Evolutionary conservation across 2,113 vertebrate species (phyloP), one percentile per base, ranked within the genome.

Genomic region (Candoia aspera): DNA sequence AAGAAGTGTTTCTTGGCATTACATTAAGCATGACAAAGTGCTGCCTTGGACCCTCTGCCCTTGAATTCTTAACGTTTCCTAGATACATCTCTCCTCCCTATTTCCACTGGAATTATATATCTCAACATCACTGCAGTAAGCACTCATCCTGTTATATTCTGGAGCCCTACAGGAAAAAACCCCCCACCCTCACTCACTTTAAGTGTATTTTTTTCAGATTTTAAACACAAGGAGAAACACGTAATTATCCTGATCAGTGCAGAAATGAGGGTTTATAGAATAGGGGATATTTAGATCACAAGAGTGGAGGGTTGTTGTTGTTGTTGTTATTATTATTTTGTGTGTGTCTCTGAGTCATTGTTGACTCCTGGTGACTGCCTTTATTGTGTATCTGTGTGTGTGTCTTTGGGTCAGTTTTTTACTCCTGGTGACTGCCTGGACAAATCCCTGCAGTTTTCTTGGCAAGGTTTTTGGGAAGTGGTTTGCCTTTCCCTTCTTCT

Each of bases 1-100:
- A 57, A 42, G n/a, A 60, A 58, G 64, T 89, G 90, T 90, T 21
- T 58, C 55, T 57, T 84, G n/a, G 62, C 54, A 62, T 84, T 90
- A 46, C 46, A 3, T 53, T 64, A 87, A 91, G 87, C 15, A 2
- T 11, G 17, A 68, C 85, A 87, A 89, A 73, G n/a, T 19, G 15
- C 15, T 37, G 62, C 91, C 57, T 94, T 84, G 62, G 84, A 68
- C 37, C 42, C 3, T 54, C 49, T 42, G 37, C n/a, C 84, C 84
- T 90, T 54, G 8, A 8, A 49, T 92, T 6, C 19, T 21, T 83
- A 46, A 64, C 6, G 11, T 90, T 91, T 90, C 90, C 85, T 3
- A 49, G 86, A n/a, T 84, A 53, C 37, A 17, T 83, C 68, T 24
- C 42, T 46, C 12, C 19, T 9, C 11, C 42, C 24, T 11, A 57